These are phyloP conservation scores for Albula glossodonta DNA, from an alignment of 2,113 vertebrate genomes.

Conservation along the genomic window DNA sequence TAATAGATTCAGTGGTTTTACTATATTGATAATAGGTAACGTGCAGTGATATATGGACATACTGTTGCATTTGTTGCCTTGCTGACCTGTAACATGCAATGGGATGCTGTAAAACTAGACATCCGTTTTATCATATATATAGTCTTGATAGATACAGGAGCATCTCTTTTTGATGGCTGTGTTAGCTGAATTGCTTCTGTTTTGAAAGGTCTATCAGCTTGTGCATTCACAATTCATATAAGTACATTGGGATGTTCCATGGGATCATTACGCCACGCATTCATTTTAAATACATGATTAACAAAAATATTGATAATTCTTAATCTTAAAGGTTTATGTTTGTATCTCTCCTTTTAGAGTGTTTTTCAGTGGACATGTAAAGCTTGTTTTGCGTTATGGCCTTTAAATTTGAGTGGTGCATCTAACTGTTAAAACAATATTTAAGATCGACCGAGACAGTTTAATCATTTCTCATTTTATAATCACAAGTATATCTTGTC, in stretches of 20 bases:
- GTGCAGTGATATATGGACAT: neutral
- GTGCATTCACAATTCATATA: neutral
- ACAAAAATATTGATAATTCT: neutral
- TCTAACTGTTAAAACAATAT: neutral
- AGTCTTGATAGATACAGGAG: neutral
- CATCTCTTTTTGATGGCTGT: neutral
- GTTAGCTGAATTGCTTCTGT: neutral
- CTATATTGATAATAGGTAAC: neutral
- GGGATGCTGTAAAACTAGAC: too few relatives aligned
- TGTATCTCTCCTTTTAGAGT: neutral
- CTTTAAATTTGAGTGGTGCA: neutral
- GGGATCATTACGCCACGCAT: neutral
- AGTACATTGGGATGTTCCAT: neutral
- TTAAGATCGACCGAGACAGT: neutral
- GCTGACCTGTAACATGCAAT: neutral
- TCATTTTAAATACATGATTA: neutral
- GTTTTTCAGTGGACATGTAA: neutral
- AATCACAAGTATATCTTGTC: neutral
- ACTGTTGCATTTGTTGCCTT: neutral
- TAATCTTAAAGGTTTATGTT: neutral
- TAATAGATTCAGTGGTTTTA: neutral
- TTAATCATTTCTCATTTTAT: neutral
- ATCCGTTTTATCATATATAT: too few relatives aligned
- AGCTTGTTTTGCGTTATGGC: neutral
- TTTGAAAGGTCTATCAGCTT: neutral